Conservation (phyloP, 1,140 invertebrate genomes). For the Eurosta solidaginis region DNA sequence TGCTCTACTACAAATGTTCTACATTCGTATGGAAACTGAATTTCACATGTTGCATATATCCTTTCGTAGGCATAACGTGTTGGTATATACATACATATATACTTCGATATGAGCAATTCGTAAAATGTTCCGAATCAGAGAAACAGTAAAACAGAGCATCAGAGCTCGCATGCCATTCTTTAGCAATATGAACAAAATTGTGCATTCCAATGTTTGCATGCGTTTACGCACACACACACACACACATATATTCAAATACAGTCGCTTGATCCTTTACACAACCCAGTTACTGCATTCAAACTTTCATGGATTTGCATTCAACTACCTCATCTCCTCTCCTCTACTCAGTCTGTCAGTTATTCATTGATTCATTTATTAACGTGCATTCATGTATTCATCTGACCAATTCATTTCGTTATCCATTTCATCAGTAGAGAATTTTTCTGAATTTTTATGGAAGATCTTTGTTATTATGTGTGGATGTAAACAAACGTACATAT, state of each 20-base stretch:
- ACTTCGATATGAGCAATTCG: not conserved
- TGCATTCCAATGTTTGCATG: constrained; percentile 25
- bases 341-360: not conserved
- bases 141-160: not conserved
- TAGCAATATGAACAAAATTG: constrained; percentile 31
- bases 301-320: not conserved
- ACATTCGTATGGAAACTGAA: too few species aligned
- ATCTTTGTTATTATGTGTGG: not conserved
- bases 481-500: not conserved
- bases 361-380: not conserved
- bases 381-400: constrained; percentile 6
- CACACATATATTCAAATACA: not conserved
- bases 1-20: too few species aligned
- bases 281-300: not conserved
- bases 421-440: not conserved
- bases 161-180: constrained; percentile 22
- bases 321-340: not conserved
- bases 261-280: not conserved
- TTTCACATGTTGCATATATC: too few species aligned
- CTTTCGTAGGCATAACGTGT: too few species aligned
- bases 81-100: too few species aligned
- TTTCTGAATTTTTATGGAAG: not conserved
- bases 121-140: not conserved
- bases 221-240: not conserved
- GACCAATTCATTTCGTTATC: not conserved